phyloP scores from a whole-genome alignment of 2,797 vertebrate genomes.

The Columba guinea region DNA sequence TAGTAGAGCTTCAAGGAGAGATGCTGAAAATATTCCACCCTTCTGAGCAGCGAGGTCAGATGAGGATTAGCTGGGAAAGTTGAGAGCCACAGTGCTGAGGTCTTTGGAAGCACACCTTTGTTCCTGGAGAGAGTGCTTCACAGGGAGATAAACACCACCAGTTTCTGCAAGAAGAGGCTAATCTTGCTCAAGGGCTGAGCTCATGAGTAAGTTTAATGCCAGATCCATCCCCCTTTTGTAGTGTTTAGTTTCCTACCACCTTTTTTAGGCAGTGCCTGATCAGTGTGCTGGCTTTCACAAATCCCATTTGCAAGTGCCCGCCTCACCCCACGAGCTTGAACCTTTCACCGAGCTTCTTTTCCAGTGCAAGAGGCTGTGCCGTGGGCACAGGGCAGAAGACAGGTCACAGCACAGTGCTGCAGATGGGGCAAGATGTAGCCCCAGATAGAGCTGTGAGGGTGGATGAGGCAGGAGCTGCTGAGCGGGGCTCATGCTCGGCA shows the following conservation, averaged over 20 bases:
- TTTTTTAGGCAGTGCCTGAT: neutral
- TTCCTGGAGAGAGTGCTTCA: neutral
- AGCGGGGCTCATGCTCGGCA: rapidly evolving
- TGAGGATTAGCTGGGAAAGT: neutral
- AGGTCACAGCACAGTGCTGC: neutral
- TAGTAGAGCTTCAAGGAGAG: neutral
- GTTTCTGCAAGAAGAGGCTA: neutral
- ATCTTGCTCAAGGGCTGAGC: neutral
- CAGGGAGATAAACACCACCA: neutral
- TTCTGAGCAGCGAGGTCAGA: neutral
- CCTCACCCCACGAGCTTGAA: neutral
- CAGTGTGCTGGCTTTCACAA: rapidly evolving
- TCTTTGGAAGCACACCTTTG: neutral
- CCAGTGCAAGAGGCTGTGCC: neutral
- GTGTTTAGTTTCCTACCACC: neutral
- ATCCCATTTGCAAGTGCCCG: neutral
- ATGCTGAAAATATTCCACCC: neutral
- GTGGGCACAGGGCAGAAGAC: neutral
- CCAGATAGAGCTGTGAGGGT: neutral
- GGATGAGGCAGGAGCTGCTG: neutral
- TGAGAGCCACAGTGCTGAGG: rapidly evolving
- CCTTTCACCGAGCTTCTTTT: neutral
- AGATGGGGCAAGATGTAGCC: neutral
- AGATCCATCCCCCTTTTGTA: neutral
- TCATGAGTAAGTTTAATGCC: neutral